Base-by-base conservation (phyloP, 1,140 invertebrate genomes). In the Spodoptera frugiperda region DNA sequence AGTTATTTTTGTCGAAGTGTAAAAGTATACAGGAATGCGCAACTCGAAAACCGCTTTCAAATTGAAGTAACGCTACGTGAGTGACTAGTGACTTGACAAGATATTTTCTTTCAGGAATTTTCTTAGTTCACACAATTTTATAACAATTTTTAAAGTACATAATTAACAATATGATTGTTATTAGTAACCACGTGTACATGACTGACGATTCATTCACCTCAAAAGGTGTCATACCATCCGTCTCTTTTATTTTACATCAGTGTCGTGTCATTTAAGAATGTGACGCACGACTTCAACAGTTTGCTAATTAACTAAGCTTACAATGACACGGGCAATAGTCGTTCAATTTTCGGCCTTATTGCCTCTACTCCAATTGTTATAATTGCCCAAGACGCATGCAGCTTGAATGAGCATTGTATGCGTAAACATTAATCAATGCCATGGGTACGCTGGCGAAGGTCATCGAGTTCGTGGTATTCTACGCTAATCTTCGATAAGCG, bases 381-480 rank as follows among this genome's bases (percentile, higher is more conserved):
- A 85, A 80, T 88, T 70, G 77, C 44, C 53, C 68, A 63, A 65
- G 61, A 67, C 46, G 71, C 51, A 51, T 48, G 54, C 59, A 72
- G 63, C 71, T 73, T 87, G 84, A 89, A 91, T 89, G 86, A 75
- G 81, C 87, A 89, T 91, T 92, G 87, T 91, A 89, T 91, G 87
- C 86, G 85, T 90, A 90, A 89, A 89, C 86, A 91, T 91, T 88
- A 91, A 91, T 91, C 90, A 90, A 91, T 92, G 89, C 86, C 89
- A 89, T 85, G 84, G 84, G 81, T 92, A 86, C 79, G 78, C 79
- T 81, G 82, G 77, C 76, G 87, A 93, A 91, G 91, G 91, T 91
- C 89, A 83, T 72, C 81, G 75, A 82, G 83, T 84, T 87, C 83
- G 84, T 87, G 84, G 80, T 55, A 76, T 78, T 81, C 63, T 78